These are phyloP conservation scores for Aphis craccivora DNA, from an alignment of 1,140 invertebrate species.

Conservation along the genomic window DNA sequence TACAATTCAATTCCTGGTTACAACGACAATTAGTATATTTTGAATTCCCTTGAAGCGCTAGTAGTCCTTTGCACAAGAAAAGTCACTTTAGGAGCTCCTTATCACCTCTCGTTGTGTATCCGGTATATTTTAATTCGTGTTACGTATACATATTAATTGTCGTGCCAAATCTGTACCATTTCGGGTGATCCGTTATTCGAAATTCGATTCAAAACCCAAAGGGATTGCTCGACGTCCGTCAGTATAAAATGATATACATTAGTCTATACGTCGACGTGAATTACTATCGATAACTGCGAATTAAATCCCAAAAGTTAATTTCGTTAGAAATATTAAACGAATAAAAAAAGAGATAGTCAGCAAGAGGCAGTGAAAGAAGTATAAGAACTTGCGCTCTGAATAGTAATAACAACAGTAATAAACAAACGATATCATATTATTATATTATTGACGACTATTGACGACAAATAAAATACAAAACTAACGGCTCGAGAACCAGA, in stretches of 20 bases:
- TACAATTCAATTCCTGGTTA: too few relatives aligned
- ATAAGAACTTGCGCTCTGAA: background rate
- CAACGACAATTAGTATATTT: too few relatives aligned
- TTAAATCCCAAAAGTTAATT: background rate
- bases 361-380: background rate
- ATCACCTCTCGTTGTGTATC: too few relatives aligned
- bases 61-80: too few relatives aligned
- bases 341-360: too few relatives aligned
- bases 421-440: background rate
- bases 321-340: conserved; percentile 12
- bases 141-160: too few relatives aligned
- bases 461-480: background rate
- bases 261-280: background rate
- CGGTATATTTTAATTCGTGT: too few relatives aligned
- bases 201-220: too few relatives aligned
- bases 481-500: background rate
- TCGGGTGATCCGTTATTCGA: background rate
- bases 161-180: background rate
- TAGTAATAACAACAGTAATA: background rate
- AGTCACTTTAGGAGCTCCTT: too few relatives aligned
- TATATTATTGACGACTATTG: background rate
- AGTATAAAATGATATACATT: background rate
- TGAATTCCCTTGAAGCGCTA: too few relatives aligned
- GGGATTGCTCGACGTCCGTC: background rate
- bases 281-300: background rate